These are phyloP conservation scores for Condylura cristata DNA, from an alignment of 2,113 vertebrate genomes.

Conservation along the genomic window DNA sequence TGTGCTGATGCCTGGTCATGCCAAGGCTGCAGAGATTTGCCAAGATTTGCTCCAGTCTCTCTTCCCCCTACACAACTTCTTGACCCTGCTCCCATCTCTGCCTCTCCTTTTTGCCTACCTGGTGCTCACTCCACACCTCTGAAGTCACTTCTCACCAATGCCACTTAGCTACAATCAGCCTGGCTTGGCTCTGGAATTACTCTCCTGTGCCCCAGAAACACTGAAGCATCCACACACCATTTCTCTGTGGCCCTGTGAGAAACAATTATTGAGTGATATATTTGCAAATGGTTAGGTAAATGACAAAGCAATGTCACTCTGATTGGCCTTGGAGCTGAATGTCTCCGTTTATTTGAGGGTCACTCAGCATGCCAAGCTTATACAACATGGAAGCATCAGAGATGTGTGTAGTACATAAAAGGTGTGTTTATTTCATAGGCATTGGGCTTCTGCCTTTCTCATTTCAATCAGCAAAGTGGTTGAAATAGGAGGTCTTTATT, in stretches of 20 bases:
- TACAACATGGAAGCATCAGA: not conserved
- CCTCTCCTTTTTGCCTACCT: not conserved
- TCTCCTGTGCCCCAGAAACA: not conserved
- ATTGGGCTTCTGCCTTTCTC: not conserved
- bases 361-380: not conserved
- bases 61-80: not conserved
- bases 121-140: not conserved
- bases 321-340: not conserved
- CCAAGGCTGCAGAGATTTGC: not conserved
- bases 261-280: not conserved
- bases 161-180: not conserved
- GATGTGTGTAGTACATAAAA: not conserved
- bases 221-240: not conserved
- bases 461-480: conserved; percentile 32
- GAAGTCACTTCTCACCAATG: not conserved
- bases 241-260: not conserved
- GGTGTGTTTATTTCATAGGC: not conserved
- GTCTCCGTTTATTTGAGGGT: conserved; percentile 1
- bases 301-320: not conserved
- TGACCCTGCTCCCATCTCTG: not conserved
- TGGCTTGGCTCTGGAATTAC: not conserved
- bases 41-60: not conserved
- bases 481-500: not conserved
- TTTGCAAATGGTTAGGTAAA: not conserved
- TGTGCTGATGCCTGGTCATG: not conserved